Evolutionary conservation across 2,888 invertebrate species (phyloP), one percentile per base, ranked within the genome.

Genomic region (Mythimna vitellina): DNA sequence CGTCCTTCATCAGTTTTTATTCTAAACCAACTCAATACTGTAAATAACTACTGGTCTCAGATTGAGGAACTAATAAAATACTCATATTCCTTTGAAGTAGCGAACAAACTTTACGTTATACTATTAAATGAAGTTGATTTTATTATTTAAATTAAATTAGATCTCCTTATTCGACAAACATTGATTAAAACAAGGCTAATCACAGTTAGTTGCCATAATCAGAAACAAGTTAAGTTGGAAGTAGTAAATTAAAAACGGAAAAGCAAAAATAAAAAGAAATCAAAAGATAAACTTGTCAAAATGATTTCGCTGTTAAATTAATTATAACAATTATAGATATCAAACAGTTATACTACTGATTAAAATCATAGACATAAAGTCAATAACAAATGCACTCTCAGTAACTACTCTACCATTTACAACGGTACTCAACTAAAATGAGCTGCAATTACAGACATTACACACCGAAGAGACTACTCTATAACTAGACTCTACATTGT

Each of bases 1-100:
- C 61, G 35, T 51, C 22, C 57, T 73, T 77, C 61, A 57, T 65
- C 14, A 53, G 42, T 80, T 80, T 80, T 72, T 76, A 17, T 49
- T 57, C 8, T 5, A 57, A 69, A 74, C 62, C 25, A 6, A 67
- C 53, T 54, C 5, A 53, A 62, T 71, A 46, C 38, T 17, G 63
- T 10, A 38, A 64, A 76, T 56, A 25, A 75, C 35, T 72, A 62
- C 63, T 68, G 58, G 49, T 58, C 29, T 54, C 42, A 10, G 25
- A 60, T 66, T 54, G 49, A 62, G 67, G 58, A 77, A 77, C 81
- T 73, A 63, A 77, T 80, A 72, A 71, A 71, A 63, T 65, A 57
- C 66, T 61, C 12, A 60, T 38, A 76, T 22, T 53, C 54, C 32
- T 57, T 22, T 12, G 54, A 25, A 62, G 51, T 70, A 58, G 64